phyloP scores from a whole-genome alignment of 2,888 invertebrate genomes.

The Callyntrura sp. region DNA sequence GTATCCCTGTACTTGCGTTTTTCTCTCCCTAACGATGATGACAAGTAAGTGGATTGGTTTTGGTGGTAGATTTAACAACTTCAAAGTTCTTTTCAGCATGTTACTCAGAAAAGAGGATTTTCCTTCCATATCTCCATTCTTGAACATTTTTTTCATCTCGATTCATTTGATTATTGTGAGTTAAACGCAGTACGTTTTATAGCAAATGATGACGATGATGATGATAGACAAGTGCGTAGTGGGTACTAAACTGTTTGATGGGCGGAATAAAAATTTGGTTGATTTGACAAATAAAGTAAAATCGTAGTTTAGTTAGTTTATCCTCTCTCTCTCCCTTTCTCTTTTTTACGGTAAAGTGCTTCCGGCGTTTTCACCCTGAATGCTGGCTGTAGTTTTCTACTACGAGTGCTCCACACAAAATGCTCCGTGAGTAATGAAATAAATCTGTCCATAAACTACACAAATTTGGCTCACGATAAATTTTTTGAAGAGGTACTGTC shows the following conservation, averaged over 20 bases:
- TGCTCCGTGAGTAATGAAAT: not conserved
- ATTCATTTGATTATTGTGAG: slow-evolving; percentile 20
- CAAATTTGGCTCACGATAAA: slow-evolving; percentile 1
- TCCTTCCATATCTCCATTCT: not conserved
- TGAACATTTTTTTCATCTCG: not conserved
- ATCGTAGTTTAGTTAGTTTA: not conserved
- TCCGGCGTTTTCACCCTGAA: slow-evolving; percentile 24
- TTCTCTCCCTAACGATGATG: not conserved
- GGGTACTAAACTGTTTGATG: not conserved
- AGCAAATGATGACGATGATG: not conserved
- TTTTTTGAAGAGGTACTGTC: slow-evolving; percentile 4
- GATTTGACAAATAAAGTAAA: slow-evolving; percentile 36
- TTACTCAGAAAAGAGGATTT: not conserved
- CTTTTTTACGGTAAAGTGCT: slow-evolving; percentile 32
- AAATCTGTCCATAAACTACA: not conserved
- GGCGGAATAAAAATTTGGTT: slow-evolving; percentile 30
- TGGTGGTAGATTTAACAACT: slow-evolving; percentile 19
- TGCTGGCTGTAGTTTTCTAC: not conserved
- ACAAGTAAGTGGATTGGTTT: slow-evolving; percentile 27
- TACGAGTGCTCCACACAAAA: not conserved
- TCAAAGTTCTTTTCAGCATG: not conserved
- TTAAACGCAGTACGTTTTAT: not conserved
- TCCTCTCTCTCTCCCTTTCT: not conserved
- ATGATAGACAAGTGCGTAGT: slow-evolving; percentile 10
- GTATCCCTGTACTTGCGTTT: not conserved